Evolutionary conservation across 2,888 invertebrate genomes (phyloP).

Genomic region (Diachrysia chrysitis): DNA sequence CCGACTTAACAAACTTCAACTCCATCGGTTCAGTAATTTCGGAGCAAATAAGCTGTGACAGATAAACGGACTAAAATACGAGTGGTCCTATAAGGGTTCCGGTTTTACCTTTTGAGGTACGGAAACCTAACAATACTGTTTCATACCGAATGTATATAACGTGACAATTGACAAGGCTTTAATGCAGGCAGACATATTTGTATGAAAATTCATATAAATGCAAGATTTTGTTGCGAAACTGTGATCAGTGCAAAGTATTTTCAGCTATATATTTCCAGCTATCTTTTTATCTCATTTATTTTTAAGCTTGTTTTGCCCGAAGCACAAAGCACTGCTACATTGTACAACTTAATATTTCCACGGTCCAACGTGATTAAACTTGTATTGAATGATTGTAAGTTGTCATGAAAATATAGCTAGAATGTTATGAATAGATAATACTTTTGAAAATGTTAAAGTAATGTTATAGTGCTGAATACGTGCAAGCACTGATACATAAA

Average conservation of each 20-base stretch:
- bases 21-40: too few species aligned
- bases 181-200: neutral
- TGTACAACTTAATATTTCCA: conserved; percentile 27
- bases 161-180: neutral
- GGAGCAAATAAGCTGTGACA: too few species aligned
- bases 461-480: conserved; percentile 8
- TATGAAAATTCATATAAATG: neutral
- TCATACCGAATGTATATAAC: neutral
- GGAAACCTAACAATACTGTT: neutral
- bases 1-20: too few species aligned
- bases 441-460: conserved; percentile 14
- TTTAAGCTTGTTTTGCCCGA: conserved; percentile 16
- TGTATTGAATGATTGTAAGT: neutral
- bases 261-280: neutral
- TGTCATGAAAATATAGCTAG: neutral
- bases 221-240: neutral
- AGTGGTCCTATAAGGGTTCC: too few species aligned
- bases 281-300: neutral
- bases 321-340: conserved; percentile 11
- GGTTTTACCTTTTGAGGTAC: too few species aligned
- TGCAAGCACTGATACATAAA: conserved; percentile 27
- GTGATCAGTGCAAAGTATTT: neutral
- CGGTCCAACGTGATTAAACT: conserved; percentile 1
- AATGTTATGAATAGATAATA: conserved; percentile 14
- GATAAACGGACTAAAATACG: too few species aligned